Base-by-base conservation (phyloP, 2,888 invertebrate genomes). In the Platycheirus rosarum region DNA sequence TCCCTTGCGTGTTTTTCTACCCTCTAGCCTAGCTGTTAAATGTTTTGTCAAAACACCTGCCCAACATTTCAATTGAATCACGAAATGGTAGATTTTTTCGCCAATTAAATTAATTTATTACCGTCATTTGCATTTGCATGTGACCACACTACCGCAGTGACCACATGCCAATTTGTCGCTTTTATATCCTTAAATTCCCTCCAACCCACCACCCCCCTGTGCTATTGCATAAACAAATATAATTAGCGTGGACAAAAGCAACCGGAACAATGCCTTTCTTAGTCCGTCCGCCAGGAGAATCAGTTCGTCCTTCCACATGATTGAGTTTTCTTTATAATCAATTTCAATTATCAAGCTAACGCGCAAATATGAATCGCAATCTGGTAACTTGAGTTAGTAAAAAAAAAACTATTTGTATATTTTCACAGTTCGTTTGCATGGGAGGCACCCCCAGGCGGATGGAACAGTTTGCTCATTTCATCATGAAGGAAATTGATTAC, bases 391-490 rank as follows among this genome's bases (percentile, higher is more conserved):
- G 26, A 23, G 55, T 70, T 23, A n/a, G 7, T 5, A 23, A 32
- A 44, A 37, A n/a, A 11, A 8, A 3, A 18, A n/a, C 18, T 20
- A 18, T 32, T n/a, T 55, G 14, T 26, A 7, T 84, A 75, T 37
- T 29, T 62, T 85, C 85, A 77, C 92, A 98, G 97, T 98, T 97
- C 91, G 97, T 98, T 37, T 97, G 97, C 90, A 97, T 98, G 95
- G 98, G 98, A 48, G 98, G 98, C 13, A 97, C 98, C 18, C 97
- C 97, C 11, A 96, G 95, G 88, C 93, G 98, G 65, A 97, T 98
- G 97, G 95, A 97, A 90, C 93, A 94, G 88, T 98, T 98, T 90
- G 98, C 98, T 29, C 93, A 96, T 90, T 97, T 93, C 88, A 96
- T 98, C 86, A 95, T 97, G 95, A 93, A 95, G 84, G 96, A 97